Conservation (phyloP, 2,113 vertebrate species). For the Hydropotes inermis region DNA sequence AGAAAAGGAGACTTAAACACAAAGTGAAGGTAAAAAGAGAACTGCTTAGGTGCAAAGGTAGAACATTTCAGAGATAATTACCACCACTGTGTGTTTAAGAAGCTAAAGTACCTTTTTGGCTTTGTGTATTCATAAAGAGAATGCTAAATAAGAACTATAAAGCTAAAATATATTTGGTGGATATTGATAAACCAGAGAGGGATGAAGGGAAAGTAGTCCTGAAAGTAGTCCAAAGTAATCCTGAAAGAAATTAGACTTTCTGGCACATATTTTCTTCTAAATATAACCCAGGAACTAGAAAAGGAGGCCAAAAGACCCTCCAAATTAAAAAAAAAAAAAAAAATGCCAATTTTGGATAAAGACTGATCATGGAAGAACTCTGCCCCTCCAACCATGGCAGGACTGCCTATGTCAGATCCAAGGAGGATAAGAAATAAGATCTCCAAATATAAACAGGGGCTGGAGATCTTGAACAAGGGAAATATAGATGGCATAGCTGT, state of each 20-base stretch:
- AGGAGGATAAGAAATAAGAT: neutral
- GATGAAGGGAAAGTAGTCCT: neutral
- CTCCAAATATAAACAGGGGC: neutral
- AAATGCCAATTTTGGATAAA: neutral
- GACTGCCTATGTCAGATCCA: neutral
- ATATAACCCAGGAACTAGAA: neutral
- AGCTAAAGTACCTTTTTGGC: neutral
- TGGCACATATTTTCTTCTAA: neutral
- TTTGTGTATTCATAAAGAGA: neutral
- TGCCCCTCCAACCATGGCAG: neutral
- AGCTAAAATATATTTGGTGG: neutral
- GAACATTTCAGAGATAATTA: neutral
- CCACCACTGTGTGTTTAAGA: neutral
- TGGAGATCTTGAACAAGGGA: neutral
- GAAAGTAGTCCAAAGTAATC: neutral
- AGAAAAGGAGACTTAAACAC: neutral
- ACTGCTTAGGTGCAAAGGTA: neutral
- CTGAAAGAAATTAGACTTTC: neutral
- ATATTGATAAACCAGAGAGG: neutral
- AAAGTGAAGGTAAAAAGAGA: neutral
- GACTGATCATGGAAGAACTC: neutral
- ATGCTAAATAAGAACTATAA: neutral
- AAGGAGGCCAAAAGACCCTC: neutral
- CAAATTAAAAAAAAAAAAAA: neutral
- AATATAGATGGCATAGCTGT: neutral